Conservation (phyloP, 2,888 invertebrate species). For the Dasysyrphus tricinctus region DNA sequence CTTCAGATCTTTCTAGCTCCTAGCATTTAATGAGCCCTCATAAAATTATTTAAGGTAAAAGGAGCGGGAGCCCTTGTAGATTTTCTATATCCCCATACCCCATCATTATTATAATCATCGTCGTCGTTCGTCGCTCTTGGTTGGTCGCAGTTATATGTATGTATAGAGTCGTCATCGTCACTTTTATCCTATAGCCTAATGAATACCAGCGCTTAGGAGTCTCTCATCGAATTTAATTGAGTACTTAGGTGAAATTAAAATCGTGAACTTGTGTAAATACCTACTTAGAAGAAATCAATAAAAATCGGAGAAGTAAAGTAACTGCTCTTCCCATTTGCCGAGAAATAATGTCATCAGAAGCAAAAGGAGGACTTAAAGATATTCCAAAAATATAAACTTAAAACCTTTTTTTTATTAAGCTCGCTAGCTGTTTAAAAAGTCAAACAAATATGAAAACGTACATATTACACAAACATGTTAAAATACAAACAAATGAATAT, state of each 20-base stretch:
- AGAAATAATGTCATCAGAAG: not conserved
- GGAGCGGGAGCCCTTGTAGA: not conserved
- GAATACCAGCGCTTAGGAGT: conserved; percentile 46
- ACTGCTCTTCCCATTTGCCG: not conserved
- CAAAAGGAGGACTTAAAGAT: not conserved
- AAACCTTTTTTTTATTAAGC: too few relatives aligned
- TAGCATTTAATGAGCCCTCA: conserved; percentile 61
- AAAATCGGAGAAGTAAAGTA: conserved; percentile 38
- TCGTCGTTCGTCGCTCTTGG: not conserved
- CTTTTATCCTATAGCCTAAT: conserved; percentile 30
- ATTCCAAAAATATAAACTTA: not conserved
- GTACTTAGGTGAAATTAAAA: conserved; percentile 71
- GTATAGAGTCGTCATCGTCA: conserved; percentile 27
- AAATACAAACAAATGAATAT: too few relatives aligned
- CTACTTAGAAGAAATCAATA: conserved; percentile 46
- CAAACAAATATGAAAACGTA: too few relatives aligned
- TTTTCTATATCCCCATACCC: not conserved
- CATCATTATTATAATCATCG: not conserved
- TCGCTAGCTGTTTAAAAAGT: too few relatives aligned
- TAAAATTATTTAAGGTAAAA: conserved; percentile 49
- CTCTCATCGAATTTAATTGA: conserved; percentile 68
- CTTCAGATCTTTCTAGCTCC: conserved; percentile 47
- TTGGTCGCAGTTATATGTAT: not conserved
- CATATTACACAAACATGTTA: too few relatives aligned
- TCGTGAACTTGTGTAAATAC: conserved; percentile 65